A percentile compares a stretch with the other conserved stretches of the same genome.
These are phyloP conservation scores for Ectropis crepuscularia DNA, from an alignment of 2,888 invertebrate species.

Conservation along the genomic window DNA sequence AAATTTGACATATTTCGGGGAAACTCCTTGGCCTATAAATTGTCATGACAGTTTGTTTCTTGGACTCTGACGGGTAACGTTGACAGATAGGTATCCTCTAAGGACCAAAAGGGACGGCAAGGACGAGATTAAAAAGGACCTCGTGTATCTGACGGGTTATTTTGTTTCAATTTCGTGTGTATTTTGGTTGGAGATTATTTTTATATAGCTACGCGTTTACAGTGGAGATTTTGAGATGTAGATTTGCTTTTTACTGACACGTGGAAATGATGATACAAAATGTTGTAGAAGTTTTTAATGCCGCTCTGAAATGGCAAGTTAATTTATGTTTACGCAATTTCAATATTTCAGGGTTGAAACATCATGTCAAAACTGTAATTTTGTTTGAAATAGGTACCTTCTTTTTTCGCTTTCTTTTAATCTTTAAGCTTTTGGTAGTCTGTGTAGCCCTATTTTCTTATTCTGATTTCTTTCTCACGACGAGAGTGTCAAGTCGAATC, in stretches of 20 bases:
- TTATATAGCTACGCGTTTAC: constrained; percentile 1
- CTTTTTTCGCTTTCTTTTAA: too few relatives aligned
- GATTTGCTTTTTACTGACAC: background rate
- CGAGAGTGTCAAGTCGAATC: too few relatives aligned
- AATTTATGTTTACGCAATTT: too few relatives aligned
- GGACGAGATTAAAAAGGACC: constrained; percentile 44
- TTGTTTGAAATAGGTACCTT: too few relatives aligned
- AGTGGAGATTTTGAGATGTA: background rate
- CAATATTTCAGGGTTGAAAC: too few relatives aligned
- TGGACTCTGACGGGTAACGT: constrained; percentile 33
- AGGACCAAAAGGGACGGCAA: constrained; percentile 36
- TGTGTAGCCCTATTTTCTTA: too few relatives aligned
- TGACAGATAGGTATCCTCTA: constrained; percentile 41
- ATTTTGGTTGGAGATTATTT: constrained; percentile 35
- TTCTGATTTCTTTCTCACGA: too few relatives aligned
- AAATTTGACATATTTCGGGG: constrained; percentile 30
- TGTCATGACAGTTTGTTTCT: constrained; percentile 37
- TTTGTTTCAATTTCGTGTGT: constrained; percentile 44
- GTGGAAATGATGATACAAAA: background rate
- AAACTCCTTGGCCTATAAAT: constrained; percentile 27
- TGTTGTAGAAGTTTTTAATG: too few relatives aligned
- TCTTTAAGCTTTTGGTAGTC: too few relatives aligned
- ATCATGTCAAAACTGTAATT: too few relatives aligned
- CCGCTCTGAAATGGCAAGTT: too few relatives aligned
- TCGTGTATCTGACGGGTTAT: constrained; percentile 37